Conservation (phyloP, 2,888 invertebrate species). For the Fragum whitleyi region DNA sequence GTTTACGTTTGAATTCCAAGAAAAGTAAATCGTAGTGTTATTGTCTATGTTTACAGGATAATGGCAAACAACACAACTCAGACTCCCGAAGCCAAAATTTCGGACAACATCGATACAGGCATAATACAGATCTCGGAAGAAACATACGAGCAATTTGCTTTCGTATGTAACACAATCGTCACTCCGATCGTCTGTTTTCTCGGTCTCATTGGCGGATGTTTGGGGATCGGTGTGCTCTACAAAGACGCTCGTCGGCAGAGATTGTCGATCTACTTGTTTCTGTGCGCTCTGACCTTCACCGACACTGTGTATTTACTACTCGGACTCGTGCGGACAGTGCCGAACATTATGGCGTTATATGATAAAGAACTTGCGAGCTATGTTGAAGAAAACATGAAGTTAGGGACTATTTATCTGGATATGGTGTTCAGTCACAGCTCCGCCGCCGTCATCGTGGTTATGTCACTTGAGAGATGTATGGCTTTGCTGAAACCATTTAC, state of each 20-base stretch:
- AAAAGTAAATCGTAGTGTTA: no score
- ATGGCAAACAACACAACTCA: constrained; percentile 18
- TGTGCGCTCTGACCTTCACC: constrained; percentile 48
- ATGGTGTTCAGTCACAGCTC: constrained; percentile 48
- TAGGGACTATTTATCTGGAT: constrained; percentile 46
- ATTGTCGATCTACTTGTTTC: constrained; percentile 47
- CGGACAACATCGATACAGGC: background rate
- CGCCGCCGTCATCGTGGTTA: constrained; percentile 43
- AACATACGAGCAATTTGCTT: constrained; percentile 43
- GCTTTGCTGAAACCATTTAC: constrained; percentile 45
- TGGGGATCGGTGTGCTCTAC: constrained; percentile 50
- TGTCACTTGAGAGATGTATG: constrained; percentile 49
- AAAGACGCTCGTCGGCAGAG: constrained; percentile 40
- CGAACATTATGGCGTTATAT: constrained; percentile 29
- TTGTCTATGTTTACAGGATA: background rate
- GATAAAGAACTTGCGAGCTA: constrained; percentile 38
- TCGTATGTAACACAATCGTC: constrained; percentile 30
- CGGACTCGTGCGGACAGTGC: constrained; percentile 42
- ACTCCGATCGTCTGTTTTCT: constrained; percentile 47
- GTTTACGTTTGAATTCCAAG: no score
- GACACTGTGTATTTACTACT: constrained; percentile 47
- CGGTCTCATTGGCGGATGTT: constrained; percentile 42
- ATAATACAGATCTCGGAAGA: constrained; percentile 37
- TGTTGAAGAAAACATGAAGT: constrained; percentile 56
- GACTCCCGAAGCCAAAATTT: background rate